Evolutionary conservation across 2,888 invertebrate species (phyloP).

Genomic region (Suillia variegata): DNA sequence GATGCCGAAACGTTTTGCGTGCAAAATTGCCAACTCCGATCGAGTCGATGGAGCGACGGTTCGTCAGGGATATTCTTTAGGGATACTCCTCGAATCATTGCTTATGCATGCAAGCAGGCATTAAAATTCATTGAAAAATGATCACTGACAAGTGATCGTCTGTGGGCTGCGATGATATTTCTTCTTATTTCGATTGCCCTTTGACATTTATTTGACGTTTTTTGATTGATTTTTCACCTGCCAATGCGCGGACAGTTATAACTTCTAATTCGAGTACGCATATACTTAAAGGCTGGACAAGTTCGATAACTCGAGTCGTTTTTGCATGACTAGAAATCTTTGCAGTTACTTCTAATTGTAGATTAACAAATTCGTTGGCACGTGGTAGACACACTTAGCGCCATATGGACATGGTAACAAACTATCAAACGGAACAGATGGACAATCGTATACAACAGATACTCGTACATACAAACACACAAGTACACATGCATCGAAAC

Average conservation of each 20-base stretch:
- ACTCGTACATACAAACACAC: no score
- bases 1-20: not conserved
- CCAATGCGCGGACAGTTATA: slow-evolving; percentile 27
- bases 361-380: slow-evolving; percentile 32
- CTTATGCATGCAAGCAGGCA: slow-evolving; percentile 15
- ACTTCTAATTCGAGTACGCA: not conserved
- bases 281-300: no score
- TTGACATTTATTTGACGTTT: slow-evolving; percentile 54
- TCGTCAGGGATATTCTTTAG: slow-evolving; percentile 8
- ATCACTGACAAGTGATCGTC: not conserved
- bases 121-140: slow-evolving; percentile 12
- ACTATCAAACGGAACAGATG: not conserved
- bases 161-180: slow-evolving; percentile 13
- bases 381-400: slow-evolving; percentile 45
- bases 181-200: slow-evolving; percentile 7
- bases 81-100: slow-evolving; percentile 12
- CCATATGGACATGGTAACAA: slow-evolving; percentile 26
- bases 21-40: not conserved
- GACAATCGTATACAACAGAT: not conserved
- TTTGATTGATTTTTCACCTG: slow-evolving; percentile 57
- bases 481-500: no score
- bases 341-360: no score
- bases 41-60: not conserved
- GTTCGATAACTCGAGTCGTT: no score
- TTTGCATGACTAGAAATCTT: no score